A percentile compares a stretch with the other conserved stretches of the same genome.
phyloP scores from a whole-genome alignment of 1,140 invertebrate genomes.

The Panulirus ornatus region DNA sequence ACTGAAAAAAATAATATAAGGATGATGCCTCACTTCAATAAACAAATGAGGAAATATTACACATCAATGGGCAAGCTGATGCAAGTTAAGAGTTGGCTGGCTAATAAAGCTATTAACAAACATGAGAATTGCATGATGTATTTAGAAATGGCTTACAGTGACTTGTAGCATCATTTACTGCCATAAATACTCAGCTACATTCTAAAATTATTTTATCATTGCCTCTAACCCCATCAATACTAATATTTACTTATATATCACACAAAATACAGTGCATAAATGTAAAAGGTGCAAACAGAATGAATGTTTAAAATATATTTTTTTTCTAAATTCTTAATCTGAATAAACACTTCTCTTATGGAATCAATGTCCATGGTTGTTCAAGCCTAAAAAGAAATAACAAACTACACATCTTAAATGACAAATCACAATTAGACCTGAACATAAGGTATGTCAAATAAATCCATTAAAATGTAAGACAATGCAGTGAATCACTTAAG shows the following conservation, averaged over 20 bases:
- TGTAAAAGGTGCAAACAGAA: neutral
- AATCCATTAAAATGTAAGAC: neutral
- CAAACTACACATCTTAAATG: neutral
- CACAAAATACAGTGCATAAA: constrained; percentile 21
- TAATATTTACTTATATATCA: neutral
- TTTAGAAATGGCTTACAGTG: neutral
- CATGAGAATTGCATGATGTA: neutral
- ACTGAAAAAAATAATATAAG: neutral
- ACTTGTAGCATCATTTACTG: neutral
- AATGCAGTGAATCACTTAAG: neutral
- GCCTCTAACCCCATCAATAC: constrained; percentile 32
- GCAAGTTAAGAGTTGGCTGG: neutral
- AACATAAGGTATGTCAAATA: neutral
- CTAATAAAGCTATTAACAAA: neutral
- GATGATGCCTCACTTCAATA: neutral
- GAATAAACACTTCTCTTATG: neutral
- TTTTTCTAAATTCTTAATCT: neutral
- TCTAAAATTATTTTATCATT: constrained; percentile 23
- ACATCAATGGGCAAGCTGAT: neutral
- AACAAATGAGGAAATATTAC: neutral
- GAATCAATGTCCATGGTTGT: neutral
- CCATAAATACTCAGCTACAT: neutral
- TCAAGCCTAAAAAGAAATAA: neutral
- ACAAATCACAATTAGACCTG: neutral
- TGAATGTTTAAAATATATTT: neutral